These are phyloP conservation scores for Drosophila nikananu DNA, from an alignment of 1,140 invertebrate species.

Conservation along the genomic window DNA sequence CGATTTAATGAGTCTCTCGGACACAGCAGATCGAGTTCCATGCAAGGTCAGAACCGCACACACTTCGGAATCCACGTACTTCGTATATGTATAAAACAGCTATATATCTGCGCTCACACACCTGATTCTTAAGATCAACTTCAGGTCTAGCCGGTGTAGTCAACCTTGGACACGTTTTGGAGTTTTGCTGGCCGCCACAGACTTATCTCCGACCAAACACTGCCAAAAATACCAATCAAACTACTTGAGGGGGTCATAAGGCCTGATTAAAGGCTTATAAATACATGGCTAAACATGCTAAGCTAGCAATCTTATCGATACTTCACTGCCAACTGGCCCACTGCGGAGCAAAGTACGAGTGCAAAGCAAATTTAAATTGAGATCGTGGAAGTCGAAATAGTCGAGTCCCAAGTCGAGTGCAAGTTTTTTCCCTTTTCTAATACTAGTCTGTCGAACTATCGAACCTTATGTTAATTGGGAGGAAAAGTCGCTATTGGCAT, in stretches of 20 bases:
- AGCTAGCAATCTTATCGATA: slow-evolving; percentile 66
- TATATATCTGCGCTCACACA: slow-evolving; percentile 2
- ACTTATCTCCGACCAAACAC: slow-evolving; percentile 28
- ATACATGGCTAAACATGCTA: slow-evolving; percentile 52
- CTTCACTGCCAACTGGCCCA: slow-evolving; percentile 25
- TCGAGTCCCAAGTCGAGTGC: slow-evolving; percentile 55
- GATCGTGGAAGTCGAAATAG: slow-evolving; percentile 20
- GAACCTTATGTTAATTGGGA: background rate
- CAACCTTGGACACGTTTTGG: slow-evolving; percentile 49
- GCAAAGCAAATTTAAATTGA: slow-evolving; percentile 49
- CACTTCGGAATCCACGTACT: background rate
- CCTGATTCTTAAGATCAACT: slow-evolving; percentile 65
- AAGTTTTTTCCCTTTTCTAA: slow-evolving; percentile 29
- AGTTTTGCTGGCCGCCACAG: slow-evolving; percentile 9
- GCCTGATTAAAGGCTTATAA: slow-evolving; percentile 50
- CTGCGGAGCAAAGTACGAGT: slow-evolving; percentile 63
- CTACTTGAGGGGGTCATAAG: slow-evolving; percentile 53
- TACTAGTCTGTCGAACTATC: slow-evolving; percentile 12
- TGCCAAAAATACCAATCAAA: slow-evolving; percentile 37
- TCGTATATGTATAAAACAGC: slow-evolving; percentile 4
- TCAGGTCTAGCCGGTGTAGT: slow-evolving; percentile 23
- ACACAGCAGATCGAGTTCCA: slow-evolving; percentile 35
- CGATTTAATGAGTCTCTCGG: slow-evolving; percentile 9
- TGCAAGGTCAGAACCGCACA: slow-evolving; percentile 33
- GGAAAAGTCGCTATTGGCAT: slow-evolving; percentile 13